Base-by-base conservation (phyloP, 1,140 invertebrate genomes). In the Stenopsyche tienmushanensis region DNA sequence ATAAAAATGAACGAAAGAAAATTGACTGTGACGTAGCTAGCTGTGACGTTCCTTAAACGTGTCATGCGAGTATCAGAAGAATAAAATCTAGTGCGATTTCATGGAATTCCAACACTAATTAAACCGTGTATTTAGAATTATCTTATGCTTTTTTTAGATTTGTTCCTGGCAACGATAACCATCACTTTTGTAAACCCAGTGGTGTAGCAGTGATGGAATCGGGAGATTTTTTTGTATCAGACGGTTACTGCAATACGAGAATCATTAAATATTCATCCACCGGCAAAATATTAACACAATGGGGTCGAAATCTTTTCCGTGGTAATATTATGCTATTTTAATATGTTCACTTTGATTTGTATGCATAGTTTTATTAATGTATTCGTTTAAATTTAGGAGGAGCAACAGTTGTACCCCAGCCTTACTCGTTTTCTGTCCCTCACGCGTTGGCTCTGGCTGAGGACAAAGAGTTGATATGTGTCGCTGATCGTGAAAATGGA, bases 181-280 rank as follows among this genome's bases (percentile, higher is more conserved):
- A 73, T 2, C 90, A 91, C 72, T 97, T 97, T 79, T 98, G 96
- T 77, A 97, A 98, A 76, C 96, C 96, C 8, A 92, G 93, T 5
- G 89, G 91, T 5, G 92, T 97, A 1, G 94, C 95, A 23, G 91
- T 94, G 7, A 77, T 91, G 18, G 77, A 82, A 3, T 88, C 86
- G 72, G 94, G 93, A 0, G 88, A 93, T 62, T 94, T 98, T 77
- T 98, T 94, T 76, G 91, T 98, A 0, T 88, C 93, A 9, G 96
- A 98, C 80, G 92, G 93, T 9, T 98, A 98, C 74, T 98, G 96
- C 74, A 98, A 98, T 79, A 87, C 88, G 1, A 83, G 96, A 67
- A 86, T 98, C 23, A 81, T 98, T 21, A 96, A 96, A 75, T 97
- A 89, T 73, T 81, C 87, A 10, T 78, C 83, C 5, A 77, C 85